A percentile compares a stretch with the other conserved stretches of the same genome.
Evolutionary conservation across 2,888 invertebrate genomes (phyloP).

Genomic region (Drepanosiphum platanoidis): DNA sequence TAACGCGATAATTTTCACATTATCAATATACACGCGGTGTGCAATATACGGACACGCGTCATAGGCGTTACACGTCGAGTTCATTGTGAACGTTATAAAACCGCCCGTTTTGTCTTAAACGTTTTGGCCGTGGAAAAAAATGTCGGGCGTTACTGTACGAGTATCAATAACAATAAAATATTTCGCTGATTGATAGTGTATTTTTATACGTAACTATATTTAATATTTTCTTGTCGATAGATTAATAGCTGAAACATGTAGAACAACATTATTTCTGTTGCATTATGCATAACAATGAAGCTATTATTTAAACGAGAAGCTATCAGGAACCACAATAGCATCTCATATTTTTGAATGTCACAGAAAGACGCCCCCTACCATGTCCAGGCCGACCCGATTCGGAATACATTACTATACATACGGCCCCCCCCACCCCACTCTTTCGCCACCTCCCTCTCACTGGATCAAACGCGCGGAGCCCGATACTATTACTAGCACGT

Average conservation of each 20-base stretch:
- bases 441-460: not conserved
- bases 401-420: not conserved
- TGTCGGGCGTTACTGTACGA: too few species aligned
- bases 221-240: not conserved
- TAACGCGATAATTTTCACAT: too few species aligned
- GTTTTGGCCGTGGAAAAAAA: too few species aligned
- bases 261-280: constrained; percentile 4
- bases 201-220: not conserved
- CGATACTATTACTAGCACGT: not conserved
- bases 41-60: too few species aligned
- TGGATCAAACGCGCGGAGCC: not conserved
- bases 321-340: constrained; percentile 21
- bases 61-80: too few species aligned
- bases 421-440: not conserved
- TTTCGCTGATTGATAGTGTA: not conserved
- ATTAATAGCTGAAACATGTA: not conserved
- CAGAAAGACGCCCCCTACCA: not conserved
- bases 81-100: too few species aligned
- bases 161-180: not conserved
- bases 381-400: not conserved
- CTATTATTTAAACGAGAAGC: constrained; percentile 30
- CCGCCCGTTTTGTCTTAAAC: too few species aligned
- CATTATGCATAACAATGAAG: not conserved
- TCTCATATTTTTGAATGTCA: constrained; percentile 36
- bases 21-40: too few species aligned